Conservation (phyloP, 2,113 vertebrate species). For the Bos indicus region DNA sequence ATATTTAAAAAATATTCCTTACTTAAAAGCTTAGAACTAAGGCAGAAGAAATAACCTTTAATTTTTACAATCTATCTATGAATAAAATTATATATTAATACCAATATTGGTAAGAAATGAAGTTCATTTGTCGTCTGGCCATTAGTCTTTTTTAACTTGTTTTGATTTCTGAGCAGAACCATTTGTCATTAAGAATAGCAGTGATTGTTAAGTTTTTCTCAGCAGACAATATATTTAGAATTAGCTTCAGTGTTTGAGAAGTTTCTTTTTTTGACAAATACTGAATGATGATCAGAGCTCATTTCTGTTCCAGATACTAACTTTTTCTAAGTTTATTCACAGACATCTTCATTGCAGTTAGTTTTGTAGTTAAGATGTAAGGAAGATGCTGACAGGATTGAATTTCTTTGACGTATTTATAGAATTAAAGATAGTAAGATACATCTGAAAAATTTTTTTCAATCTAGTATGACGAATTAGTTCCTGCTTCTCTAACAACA, state of each 20-base stretch:
- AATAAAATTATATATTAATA: neutral
- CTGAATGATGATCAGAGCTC: neutral
- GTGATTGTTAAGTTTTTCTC: constrained; percentile 9
- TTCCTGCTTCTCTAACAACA: constrained; percentile 96
- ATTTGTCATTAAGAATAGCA: neutral
- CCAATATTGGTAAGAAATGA: neutral
- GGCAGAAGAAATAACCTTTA: neutral
- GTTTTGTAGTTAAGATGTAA: neutral
- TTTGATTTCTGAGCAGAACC: neutral
- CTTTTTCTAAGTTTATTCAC: neutral
- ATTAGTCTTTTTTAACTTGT: constrained; percentile 4
- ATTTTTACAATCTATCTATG: neutral
- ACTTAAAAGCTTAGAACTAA: neutral
- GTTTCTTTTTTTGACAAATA: neutral
- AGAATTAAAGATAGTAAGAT: neutral
- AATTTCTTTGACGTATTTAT: constrained; percentile 17
- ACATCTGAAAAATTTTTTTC: constrained; percentile 43
- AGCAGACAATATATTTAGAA: neutral
- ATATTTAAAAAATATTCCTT: neutral
- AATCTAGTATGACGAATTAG: constrained; percentile 93
- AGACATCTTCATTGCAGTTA: neutral
- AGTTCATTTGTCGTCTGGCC: neutral
- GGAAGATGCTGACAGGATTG: neutral
- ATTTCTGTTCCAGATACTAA: neutral
- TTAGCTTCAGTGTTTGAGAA: neutral